phyloP scores from a whole-genome alignment of 2,888 invertebrate genomes.

The Brenthis hecate region DNA sequence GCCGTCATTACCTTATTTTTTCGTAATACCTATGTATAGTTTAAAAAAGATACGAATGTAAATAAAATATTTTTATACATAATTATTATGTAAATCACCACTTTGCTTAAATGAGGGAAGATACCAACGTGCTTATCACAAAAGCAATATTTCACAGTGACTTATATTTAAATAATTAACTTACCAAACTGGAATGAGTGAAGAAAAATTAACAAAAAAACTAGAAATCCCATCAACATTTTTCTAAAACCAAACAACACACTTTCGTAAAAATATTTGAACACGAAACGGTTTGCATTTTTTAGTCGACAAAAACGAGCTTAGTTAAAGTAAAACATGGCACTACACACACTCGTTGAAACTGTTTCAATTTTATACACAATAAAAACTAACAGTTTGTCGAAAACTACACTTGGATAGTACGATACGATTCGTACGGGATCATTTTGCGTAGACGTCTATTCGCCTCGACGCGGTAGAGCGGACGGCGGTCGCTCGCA shows the following conservation, averaged over 20 bases:
- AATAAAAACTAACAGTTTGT: slow-evolving; percentile 55
- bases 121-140: neutral
- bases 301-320: slow-evolving; percentile 53
- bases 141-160: neutral
- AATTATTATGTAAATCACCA: neutral
- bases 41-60: neutral
- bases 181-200: slow-evolving; percentile 65
- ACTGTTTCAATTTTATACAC: slow-evolving; percentile 55
- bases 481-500: slow-evolving; percentile 46
- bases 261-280: slow-evolving; percentile 59
- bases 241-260: slow-evolving; percentile 62
- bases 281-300: slow-evolving; percentile 70
- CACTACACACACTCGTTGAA: slow-evolving; percentile 52
- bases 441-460: slow-evolving; percentile 59
- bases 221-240: slow-evolving; percentile 73
- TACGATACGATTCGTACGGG: slow-evolving; percentile 47
- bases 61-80: neutral
- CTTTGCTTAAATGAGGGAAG: neutral
- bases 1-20: neutral
- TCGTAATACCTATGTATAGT: neutral
- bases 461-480: slow-evolving; percentile 50
- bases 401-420: slow-evolving; percentile 39
- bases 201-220: slow-evolving; percentile 60
- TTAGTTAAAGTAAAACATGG: slow-evolving; percentile 46
- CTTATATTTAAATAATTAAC: slow-evolving; percentile 36